Conservation (phyloP, 2,113 vertebrate genomes). For the Macroglossus sobrinus region DNA sequence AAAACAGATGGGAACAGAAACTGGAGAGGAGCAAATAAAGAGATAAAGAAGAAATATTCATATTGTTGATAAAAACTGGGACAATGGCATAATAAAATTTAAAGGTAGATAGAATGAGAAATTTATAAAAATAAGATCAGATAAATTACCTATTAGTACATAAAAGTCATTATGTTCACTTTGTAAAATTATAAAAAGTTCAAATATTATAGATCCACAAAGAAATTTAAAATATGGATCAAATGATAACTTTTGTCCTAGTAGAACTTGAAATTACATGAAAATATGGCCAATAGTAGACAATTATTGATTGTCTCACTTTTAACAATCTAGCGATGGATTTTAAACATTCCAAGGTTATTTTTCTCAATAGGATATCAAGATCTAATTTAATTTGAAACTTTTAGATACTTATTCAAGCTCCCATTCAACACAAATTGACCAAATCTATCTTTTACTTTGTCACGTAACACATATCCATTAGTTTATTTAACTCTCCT, state of each 20-base stretch:
- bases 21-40: neutral
- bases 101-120: neutral
- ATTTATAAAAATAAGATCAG: neutral
- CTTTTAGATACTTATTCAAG: neutral
- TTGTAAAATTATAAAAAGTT: neutral
- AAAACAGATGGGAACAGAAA: neutral
- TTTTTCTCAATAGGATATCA: neutral
- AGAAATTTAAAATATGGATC: neutral
- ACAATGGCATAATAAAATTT: neutral
- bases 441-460: neutral
- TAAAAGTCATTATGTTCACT: neutral
- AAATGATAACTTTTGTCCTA: neutral
- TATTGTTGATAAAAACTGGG: neutral
- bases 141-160: neutral
- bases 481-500: neutral
- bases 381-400: neutral
- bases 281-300: neutral
- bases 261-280: neutral
- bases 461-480: neutral
- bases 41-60: neutral
- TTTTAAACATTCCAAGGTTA: neutral
- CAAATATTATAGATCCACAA: neutral
- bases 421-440: neutral
- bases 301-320: neutral
- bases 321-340: neutral